Percentiles rank a stretch among this genome's conserved stretches.
phyloP scores from a whole-genome alignment of 2,113 vertebrate species.

The Paracanthobrama guichenoti region DNA sequence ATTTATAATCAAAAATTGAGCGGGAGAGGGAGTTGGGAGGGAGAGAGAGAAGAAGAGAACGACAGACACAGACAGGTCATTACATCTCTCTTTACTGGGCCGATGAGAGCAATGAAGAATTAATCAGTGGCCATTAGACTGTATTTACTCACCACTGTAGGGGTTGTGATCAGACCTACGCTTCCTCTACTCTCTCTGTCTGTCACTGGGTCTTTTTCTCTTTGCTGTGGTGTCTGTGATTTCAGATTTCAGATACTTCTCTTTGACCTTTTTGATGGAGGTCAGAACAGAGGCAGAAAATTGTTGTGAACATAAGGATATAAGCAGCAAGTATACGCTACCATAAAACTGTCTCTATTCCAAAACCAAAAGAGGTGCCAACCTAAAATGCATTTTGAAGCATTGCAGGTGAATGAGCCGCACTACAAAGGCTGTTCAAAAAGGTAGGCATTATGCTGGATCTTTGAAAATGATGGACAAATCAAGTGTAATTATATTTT shows the following conservation, averaged over 20 bases:
- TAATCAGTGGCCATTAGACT: constrained; percentile 99
- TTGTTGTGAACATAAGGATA: background rate
- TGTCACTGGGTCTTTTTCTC: constrained; percentile 30
- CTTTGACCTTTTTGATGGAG: constrained; percentile 60
- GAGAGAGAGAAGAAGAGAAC: constrained; percentile 60
- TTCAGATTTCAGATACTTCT: constrained; percentile 52
- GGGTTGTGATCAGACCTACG: constrained; percentile 67
- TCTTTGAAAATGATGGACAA: no score
- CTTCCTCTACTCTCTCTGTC: constrained; percentile 51
- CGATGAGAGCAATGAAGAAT: constrained; percentile 98
- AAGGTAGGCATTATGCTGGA: no score
- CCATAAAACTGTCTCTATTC: background rate
- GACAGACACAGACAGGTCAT: constrained; percentile 80
- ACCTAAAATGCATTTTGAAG: background rate
- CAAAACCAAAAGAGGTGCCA: background rate
- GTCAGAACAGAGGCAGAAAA: constrained; percentile 46
- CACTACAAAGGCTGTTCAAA: no score
- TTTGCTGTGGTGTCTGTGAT: constrained; percentile 49
- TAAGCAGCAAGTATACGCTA: background rate
- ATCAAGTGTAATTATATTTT: no score
- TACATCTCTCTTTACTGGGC: constrained; percentile 93
- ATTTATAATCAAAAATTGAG: constrained; percentile 95
- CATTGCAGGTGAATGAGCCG: no score
- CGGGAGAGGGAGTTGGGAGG: constrained; percentile 79
- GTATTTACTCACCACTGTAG: constrained; percentile 79